These are phyloP conservation scores for Glandiceps talaboti DNA, from an alignment of 53 echinoderm and acorn worm genomes.

Conservation along the genomic window DNA sequence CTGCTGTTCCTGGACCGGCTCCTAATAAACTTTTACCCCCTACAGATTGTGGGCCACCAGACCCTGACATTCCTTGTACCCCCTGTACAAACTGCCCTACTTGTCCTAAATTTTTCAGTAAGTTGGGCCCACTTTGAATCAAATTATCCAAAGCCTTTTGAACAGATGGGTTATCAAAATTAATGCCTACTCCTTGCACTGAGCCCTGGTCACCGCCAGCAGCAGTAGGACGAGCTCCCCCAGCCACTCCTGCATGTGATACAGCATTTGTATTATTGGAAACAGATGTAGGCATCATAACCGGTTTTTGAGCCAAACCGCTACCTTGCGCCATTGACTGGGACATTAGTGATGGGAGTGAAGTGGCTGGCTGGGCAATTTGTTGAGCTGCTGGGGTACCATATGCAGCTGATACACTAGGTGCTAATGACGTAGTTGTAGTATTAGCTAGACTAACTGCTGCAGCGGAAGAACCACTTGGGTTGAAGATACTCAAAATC, in stretches of 20 bases:
- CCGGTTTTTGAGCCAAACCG: not conserved
- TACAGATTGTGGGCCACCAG: no score
- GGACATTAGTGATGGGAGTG: not conserved
- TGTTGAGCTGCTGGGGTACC: not conserved
- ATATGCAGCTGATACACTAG: not conserved
- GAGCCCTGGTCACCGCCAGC: not conserved
- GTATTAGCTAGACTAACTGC: conserved; percentile 2
- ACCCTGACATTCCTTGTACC: not conserved
- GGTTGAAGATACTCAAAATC: conserved; percentile 71
- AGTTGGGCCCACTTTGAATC: conserved; percentile 79
- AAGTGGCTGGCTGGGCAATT: not conserved
- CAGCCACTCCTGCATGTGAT: conserved; percentile 4
- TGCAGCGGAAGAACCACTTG: conserved; percentile 21
- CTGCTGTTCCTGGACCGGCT: not conserved
- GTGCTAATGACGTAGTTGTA: not conserved
- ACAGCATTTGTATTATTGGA: not conserved
- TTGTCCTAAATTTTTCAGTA: conserved; percentile 36
- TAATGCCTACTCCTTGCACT: conserved; percentile 15
- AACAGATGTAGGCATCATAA: not conserved
- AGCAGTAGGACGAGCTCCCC: not conserved
- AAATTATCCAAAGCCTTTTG: conserved; percentile 93
- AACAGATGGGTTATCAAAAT: conserved; percentile 82
- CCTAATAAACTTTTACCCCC: not conserved
- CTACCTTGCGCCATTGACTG: not conserved
- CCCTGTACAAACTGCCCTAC: not conserved